A percentile compares a stretch with the other conserved stretches of the same genome.
Conservation (phyloP, 2,113 vertebrate genomes). For the Montifringilla adamsi region DNA sequence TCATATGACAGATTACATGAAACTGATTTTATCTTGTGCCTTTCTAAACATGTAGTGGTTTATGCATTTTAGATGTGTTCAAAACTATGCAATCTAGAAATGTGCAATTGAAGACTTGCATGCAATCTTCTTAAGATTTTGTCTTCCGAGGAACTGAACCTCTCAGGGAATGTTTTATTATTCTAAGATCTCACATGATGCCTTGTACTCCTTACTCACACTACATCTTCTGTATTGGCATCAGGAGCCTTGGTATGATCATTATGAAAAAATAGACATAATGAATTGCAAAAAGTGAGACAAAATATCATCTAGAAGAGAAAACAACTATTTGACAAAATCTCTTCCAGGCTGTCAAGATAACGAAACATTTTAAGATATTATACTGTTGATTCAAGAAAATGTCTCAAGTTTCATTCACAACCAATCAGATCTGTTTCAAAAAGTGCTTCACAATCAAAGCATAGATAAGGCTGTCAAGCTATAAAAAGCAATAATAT, state of each 20-base stretch:
- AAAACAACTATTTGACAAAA: neutral
- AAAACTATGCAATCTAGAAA: neutral
- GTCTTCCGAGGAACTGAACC: neutral
- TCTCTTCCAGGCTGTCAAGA: neutral
- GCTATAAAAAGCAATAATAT: neutral
- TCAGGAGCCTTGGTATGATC: neutral
- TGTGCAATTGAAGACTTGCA: neutral
- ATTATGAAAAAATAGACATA: neutral
- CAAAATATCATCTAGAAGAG: neutral
- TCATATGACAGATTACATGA: neutral
- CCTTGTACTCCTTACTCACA: neutral
- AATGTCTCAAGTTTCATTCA: neutral
- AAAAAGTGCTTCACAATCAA: neutral
- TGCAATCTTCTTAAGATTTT: neutral
- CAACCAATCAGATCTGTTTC: neutral
- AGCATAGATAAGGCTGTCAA: neutral
- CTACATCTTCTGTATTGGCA: neutral
- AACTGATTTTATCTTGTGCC: neutral
- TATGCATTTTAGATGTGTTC: neutral
- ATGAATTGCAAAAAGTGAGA: neutral
- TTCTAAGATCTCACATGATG: neutral
- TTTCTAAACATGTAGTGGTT: neutral
- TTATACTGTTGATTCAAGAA: neutral
- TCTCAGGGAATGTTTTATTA: neutral
- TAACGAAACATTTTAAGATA: neutral